Percentiles rank a stretch among this genome's conserved stretches.
These are phyloP conservation scores for Camelus dromedarius DNA, from an alignment of 2,113 vertebrate genomes.

Conservation along the genomic window DNA sequence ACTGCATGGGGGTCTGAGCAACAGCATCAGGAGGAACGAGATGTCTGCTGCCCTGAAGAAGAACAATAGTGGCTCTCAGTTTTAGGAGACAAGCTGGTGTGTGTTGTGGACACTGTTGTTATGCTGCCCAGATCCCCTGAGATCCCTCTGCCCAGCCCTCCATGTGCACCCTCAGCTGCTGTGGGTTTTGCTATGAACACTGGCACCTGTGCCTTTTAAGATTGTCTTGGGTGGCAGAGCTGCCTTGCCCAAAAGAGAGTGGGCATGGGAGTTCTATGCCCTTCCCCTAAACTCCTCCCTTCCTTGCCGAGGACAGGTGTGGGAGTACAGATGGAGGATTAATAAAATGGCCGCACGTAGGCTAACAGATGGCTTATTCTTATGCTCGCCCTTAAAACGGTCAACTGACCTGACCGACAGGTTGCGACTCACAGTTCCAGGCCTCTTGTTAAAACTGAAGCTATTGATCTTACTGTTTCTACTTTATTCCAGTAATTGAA, in stretches of 20 bases:
- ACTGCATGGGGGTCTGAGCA: not conserved
- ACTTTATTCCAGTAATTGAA: too few species aligned
- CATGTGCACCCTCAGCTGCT: not conserved
- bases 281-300: not conserved
- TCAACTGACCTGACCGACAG: too few species aligned
- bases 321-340: too few species aligned
- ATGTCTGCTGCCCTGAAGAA: not conserved
- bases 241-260: not conserved
- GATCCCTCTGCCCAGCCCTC: not conserved
- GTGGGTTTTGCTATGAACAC: not conserved
- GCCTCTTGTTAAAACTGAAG: too few species aligned
- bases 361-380: too few species aligned
- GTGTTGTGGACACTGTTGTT: not conserved
- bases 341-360: too few species aligned
- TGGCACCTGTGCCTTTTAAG: not conserved
- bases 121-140: not conserved
- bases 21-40: accelerated
- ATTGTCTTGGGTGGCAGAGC: not conserved
- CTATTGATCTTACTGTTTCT: too few species aligned
- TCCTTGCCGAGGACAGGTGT: not conserved
- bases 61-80: not conserved
- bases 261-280: not conserved
- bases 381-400: too few species aligned
- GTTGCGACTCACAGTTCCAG: too few species aligned
- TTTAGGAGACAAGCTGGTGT: not conserved